Evolutionary conservation across 2,113 vertebrate genomes (phyloP), one percentile per base, ranked within the genome.

Genomic region (Hystrix cristata): DNA sequence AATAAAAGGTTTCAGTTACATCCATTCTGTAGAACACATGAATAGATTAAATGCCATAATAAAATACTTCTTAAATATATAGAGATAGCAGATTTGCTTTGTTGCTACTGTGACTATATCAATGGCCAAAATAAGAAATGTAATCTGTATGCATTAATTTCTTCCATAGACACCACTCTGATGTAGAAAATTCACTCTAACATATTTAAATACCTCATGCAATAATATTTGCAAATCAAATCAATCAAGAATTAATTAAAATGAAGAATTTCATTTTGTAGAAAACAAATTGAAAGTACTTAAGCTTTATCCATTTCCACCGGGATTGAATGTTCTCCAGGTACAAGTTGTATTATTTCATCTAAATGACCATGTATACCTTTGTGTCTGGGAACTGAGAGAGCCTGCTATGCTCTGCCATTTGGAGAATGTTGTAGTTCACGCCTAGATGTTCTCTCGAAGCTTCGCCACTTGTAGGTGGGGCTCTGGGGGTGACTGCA

Each of bases 51-150:
- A 67, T 72, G 34, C 14, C 14, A 46, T 82, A 71, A 51, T 15
- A 88, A 96, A 88, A 86, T 76, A 81, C 31, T 69, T 94, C 14
- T 82, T 69, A 81, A 62, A 80, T 87, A 74, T 43, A 89, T 14
- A 76, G 15, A 57, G 9, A 29, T 65, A 79, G 5, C 51, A 93
- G 5, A 64, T 86, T 78, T 78, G 3, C 43, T 67, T 72, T 69
- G 27, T 71, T 95, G n/a, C 53, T 60, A 57, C 19, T 81, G 18
- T 85, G 9, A 62, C 67, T 87, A 78, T 6, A 85, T 19, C 53
- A 14, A 5, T 59, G 10, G 14, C 55, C 51, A 76, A 92, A 53
- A 13, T 90, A 90, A 62, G 18, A 81, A 72, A 72, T 46, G 15
- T 5, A 72, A 38, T 59, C 72, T 88, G 79, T 80, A 65, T 67